Percentiles rank a stretch among this genome's conserved stretches.
Evolutionary conservation across 2,797 vertebrate species (phyloP).

Genomic region (Sylvilagus floridanus): DNA sequence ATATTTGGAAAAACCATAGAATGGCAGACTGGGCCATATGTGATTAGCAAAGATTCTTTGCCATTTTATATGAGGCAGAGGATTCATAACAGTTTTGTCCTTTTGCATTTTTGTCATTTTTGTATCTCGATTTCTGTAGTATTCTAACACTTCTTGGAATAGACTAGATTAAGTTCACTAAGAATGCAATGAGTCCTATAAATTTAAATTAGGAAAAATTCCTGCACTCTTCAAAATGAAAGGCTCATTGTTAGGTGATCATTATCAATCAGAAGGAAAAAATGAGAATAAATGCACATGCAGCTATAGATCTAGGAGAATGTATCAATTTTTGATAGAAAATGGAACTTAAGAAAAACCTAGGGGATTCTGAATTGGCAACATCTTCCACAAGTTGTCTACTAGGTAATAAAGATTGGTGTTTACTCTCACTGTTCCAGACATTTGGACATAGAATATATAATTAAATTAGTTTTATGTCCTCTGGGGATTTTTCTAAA

Average conservation of each 20-base stretch:
- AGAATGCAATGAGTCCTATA: not conserved
- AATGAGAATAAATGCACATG: too few species aligned
- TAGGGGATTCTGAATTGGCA: not conserved
- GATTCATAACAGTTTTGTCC: not conserved
- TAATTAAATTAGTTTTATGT: slow-evolving; percentile 44
- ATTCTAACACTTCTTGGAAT: slow-evolving; percentile 39
- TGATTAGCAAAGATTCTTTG: slow-evolving; percentile 47
- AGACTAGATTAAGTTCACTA: not conserved
- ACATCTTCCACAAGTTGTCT: not conserved
- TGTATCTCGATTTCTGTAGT: not conserved
- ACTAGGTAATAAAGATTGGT: not conserved
- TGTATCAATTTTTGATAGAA: not conserved
- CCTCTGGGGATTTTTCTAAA: not conserved
- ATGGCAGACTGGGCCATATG: not conserved
- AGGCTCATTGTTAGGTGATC: not conserved
- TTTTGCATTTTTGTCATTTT: not conserved
- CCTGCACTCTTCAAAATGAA: slow-evolving; percentile 26
- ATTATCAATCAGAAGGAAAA: not conserved
- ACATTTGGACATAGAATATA: not conserved
- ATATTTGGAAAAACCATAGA: slow-evolving; percentile 65
- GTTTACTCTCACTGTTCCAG: not conserved
- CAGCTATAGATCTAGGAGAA: too few species aligned
- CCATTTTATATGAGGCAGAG: slow-evolving; percentile 17
- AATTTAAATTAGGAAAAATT: slow-evolving; percentile 16
- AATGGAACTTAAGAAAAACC: not conserved